Evolutionary conservation across 2,113 vertebrate genomes (phyloP).

Genomic region (Corythaixoides concolor): DNA sequence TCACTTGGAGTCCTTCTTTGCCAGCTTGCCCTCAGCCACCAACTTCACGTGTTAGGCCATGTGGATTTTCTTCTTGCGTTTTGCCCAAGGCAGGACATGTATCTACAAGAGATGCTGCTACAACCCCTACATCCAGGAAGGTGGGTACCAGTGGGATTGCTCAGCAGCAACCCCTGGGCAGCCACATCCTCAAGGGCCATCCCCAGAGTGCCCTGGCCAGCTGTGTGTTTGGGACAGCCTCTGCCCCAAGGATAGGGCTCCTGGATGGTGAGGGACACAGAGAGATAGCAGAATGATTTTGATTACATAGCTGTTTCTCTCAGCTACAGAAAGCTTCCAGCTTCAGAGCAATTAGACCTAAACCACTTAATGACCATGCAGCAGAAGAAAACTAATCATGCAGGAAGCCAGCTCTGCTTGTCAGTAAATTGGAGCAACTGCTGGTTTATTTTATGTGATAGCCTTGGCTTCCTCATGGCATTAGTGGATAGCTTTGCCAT

Average conservation of each 20-base stretch:
- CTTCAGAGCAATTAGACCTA: not conserved
- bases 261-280: accelerated
- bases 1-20: not conserved
- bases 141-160: not conserved
- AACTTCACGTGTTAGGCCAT: accelerated
- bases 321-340: not conserved
- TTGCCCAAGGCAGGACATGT: not conserved
- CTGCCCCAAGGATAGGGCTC: not conserved
- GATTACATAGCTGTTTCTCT: not conserved
- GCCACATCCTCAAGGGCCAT: not conserved
- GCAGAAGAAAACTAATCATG: not conserved
- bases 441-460: not conserved
- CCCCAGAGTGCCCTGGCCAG: not conserved
- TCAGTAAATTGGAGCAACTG: not conserved
- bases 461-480: not conserved
- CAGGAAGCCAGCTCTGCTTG: not conserved
- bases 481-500: not conserved
- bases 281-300: not conserved
- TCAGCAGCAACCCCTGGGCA: not conserved
- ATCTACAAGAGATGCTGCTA: not conserved
- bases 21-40: not conserved
- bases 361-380: not conserved
- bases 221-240: not conserved
- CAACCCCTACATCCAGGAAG: not conserved
- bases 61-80: not conserved